phyloP scores from a whole-genome alignment of 2,113 vertebrate genomes.

The Hyaena hyaena region DNA sequence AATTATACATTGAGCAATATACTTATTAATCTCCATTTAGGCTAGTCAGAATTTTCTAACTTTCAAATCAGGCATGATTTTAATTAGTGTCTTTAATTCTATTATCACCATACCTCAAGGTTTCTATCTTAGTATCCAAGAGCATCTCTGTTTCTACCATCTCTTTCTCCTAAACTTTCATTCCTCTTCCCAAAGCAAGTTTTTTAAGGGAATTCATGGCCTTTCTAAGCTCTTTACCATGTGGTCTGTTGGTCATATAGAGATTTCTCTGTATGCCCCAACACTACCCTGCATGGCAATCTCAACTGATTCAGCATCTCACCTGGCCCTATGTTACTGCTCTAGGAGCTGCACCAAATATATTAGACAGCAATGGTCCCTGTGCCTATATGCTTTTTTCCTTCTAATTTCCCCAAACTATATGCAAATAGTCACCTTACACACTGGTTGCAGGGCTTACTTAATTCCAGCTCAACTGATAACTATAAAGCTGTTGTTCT shows the following conservation, averaged over 20 bases:
- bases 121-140: background rate
- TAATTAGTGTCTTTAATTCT: background rate
- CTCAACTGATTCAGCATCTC: background rate
- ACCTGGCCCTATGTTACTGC: background rate
- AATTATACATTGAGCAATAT: background rate
- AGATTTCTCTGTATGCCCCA: too few species aligned
- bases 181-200: background rate
- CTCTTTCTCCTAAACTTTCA: background rate
- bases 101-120: background rate
- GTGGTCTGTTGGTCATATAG: background rate
- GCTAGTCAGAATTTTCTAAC: background rate
- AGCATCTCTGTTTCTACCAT: background rate
- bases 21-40: background rate
- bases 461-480: background rate
- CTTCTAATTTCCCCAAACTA: background rate
- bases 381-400: background rate
- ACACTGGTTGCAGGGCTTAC: background rate
- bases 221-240: background rate
- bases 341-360: background rate
- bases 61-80: background rate
- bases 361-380: background rate
- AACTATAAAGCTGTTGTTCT: background rate
- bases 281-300: background rate
- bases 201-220: background rate
- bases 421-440: background rate